Evolutionary conservation across 2,113 vertebrate species (phyloP), one percentile per base, ranked within the genome.

Genomic region (Nibea albiflora): DNA sequence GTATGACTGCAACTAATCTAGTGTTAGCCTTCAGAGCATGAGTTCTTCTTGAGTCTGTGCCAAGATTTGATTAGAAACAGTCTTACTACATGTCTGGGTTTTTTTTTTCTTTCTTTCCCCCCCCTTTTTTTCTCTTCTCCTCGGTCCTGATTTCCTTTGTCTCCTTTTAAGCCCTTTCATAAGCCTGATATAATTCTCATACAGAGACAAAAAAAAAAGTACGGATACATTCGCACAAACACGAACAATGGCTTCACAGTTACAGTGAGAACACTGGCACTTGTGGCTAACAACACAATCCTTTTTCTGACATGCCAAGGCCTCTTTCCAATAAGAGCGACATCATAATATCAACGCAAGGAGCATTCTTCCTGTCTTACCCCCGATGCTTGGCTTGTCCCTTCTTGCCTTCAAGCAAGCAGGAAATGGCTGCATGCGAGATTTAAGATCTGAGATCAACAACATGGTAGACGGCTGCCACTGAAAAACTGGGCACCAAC

Each of bases 361-460:
- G 73, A 73, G 89, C 88, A 90, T 93, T 91, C 87, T 89, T 91
- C 73, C 87, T 24, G 78, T 85, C 90, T 88, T 75, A 66, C 57
- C 81, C 83, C 71, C 65, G 17, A 89, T 85, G 83, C 80, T 68
- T 63, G 81, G 91, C 94, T 89, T 94, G 94, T 93, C 91, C 92
- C 89, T 92, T 95, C 92, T 92, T 93, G 93, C 89, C 91, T 91
- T 80, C 63, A 4, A 91, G 92, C 90, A 31, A 86, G 81, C 81
- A 90, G 81, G 80, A 89, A 89, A 78, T 42, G 70, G 26, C 73
- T 74, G 69, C 78, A 85, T 78, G 87, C 75, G 42, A 82, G 76
- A 88, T 73, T 78, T 87, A 73, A 78, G 81, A 86, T 83, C 66
- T 72, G 69, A 90, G 75, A 81, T 88, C 80, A 80, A 71, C 86